These are phyloP conservation scores for Thunnus thynnus DNA, from an alignment of 2,113 vertebrate genomes.

Conservation along the genomic window DNA sequence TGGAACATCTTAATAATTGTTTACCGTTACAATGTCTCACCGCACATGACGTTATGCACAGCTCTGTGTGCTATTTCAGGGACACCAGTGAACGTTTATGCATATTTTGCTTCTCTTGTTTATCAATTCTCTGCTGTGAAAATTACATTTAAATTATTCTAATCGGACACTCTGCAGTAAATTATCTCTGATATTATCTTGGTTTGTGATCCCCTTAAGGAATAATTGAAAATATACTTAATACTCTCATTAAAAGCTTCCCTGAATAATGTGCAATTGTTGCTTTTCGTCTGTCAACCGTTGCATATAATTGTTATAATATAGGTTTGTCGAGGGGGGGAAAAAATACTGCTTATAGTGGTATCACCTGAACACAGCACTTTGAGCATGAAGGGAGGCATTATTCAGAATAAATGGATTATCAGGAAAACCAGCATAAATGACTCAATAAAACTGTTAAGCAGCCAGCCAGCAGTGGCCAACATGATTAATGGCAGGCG, in stretches of 20 bases:
- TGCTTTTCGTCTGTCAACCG: constrained; percentile 53
- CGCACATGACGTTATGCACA: constrained; percentile 27
- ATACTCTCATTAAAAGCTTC: constrained; percentile 62
- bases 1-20: constrained; percentile 54
- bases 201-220: constrained; percentile 51
- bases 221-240: constrained; percentile 70
- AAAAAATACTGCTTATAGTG: constrained; percentile 40
- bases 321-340: constrained; percentile 48
- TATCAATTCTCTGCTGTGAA: constrained; percentile 1
- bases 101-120: constrained; percentile 31
- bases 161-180: constrained; percentile 52
- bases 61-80: constrained; percentile 30
- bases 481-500: constrained; percentile 79
- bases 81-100: constrained; percentile 9
- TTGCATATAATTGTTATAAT: constrained; percentile 56
- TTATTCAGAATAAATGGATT: constrained; percentile 83
- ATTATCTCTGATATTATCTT: constrained; percentile 59
- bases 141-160: constrained; percentile 57
- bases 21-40: constrained; percentile 44
- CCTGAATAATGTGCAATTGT: constrained; percentile 58
- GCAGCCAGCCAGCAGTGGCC: constrained; percentile 78
- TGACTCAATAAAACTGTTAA: constrained; percentile 83
- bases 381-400: constrained; percentile 73
- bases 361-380: constrained; percentile 77
- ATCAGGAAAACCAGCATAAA: constrained; percentile 79